A percentile compares a stretch with the other conserved stretches of the same genome.
Evolutionary conservation across 2,797 vertebrate species (phyloP).

Genomic region (Gobio occitaniae): DNA sequence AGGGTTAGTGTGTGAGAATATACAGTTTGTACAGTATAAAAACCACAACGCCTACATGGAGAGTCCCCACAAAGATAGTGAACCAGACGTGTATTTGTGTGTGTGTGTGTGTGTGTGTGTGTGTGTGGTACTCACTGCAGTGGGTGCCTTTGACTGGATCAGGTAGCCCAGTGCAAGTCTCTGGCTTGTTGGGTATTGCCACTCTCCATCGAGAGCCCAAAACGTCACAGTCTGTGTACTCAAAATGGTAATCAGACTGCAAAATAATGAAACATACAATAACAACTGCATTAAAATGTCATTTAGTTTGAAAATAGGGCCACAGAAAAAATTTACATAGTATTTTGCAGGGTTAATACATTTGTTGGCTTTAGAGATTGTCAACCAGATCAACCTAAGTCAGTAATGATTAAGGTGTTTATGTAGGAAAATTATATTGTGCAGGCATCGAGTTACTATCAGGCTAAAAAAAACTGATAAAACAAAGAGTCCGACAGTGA

Average conservation of each 20-base stretch:
- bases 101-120: too few species aligned
- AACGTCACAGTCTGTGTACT: constrained; percentile 95
- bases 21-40: too few species aligned
- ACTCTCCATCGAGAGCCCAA: constrained; percentile 92
- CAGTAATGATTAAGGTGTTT: background rate
- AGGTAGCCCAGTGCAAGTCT: constrained; percentile 93
- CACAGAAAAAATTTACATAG: background rate
- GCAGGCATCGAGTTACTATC: too few species aligned
- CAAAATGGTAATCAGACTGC: constrained; percentile 97
- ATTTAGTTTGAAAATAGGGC: background rate
- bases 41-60: too few species aligned
- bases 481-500: background rate
- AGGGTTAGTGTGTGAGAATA: too few species aligned
- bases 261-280: constrained; percentile 59
- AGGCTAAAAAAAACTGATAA: background rate
- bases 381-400: background rate
- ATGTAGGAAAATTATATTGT: background rate
- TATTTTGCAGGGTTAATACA: background rate
- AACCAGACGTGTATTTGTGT: too few species aligned
- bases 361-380: background rate
- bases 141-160: constrained; percentile 92
- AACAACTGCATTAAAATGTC: background rate
- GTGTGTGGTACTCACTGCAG: constrained; percentile 84
- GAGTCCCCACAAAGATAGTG: too few species aligned
- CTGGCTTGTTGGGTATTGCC: constrained; percentile 89